Percentiles rank a stretch among this genome's conserved stretches.
Evolutionary conservation across 2,888 invertebrate species (phyloP).

Genomic region (Scrobipalpa costella): DNA sequence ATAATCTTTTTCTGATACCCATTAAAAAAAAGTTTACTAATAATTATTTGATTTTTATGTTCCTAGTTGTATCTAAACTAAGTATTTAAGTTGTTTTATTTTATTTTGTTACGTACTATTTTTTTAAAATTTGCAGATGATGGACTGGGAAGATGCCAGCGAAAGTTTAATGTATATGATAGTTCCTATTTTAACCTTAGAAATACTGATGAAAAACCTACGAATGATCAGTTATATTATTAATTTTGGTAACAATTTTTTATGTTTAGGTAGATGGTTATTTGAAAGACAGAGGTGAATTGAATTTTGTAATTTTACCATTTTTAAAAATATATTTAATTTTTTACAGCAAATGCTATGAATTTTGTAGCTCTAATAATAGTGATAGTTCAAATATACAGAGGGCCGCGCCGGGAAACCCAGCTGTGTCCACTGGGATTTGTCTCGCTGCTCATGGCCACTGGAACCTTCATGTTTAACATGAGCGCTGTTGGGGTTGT

Average conservation of each 20-base stretch:
- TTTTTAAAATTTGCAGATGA: background rate
- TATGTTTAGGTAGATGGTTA: background rate
- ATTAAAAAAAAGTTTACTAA: no score
- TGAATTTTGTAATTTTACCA: background rate
- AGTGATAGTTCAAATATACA: background rate
- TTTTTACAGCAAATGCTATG: background rate
- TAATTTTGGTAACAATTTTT: background rate
- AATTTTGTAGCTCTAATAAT: background rate
- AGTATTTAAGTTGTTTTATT: no score
- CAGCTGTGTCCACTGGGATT: background rate
- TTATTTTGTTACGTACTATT: background rate
- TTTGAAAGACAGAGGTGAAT: no score
- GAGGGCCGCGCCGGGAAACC: background rate
- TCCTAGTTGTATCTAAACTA: no score
- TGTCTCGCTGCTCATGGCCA: background rate
- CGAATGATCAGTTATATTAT: background rate
- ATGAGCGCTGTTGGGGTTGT: conserved; percentile 18
- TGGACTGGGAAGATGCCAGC: background rate
- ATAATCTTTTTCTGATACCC: no score
- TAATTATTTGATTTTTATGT: no score
- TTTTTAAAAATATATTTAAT: background rate
- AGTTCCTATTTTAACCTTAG: background rate
- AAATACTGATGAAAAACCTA: conserved; percentile 21
- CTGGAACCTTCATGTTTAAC: conserved; percentile 6
- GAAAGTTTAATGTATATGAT: background rate